Base-by-base conservation (phyloP, 2,888 invertebrate species). In the Leptopilina syphax region DNA sequence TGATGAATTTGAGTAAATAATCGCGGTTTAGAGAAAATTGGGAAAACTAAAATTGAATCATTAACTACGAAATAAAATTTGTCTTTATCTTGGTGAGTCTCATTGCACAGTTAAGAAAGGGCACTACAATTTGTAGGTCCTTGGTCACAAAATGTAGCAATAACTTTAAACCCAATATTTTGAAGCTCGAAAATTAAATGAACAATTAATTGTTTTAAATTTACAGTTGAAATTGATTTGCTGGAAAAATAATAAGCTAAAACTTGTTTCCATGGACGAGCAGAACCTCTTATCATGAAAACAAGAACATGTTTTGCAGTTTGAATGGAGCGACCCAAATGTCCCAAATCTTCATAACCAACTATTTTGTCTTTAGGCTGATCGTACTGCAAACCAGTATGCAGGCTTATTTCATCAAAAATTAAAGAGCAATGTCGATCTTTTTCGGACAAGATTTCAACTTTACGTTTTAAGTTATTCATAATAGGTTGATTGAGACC, bases 11-110 rank as follows among this genome's bases (percentile, higher is more conserved):
- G 34, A 34, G 34, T 34, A 34, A 34, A 34, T 4, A 34, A 34
- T 34, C 34, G 34, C 34, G 34, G 34, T 3, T 34, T 34, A 34
- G 34, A 34, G 34, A 34, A 34, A 34, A 18, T 18, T 0, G 18
- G 18, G 18, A 18, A 18, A 18, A 18, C 18, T 18, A 18, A 18
- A 18, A 2, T 34, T 34, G 34, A 3, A 34, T 12, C 77, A 44
- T 68, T 79, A 66, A 76, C 50, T 18, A 84, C 76, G 68, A 77
- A 85, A 5, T 83, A 83, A 50, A 68, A 50, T 8, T 79, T 77
- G 5, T 82, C 81, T 63, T 78, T 76, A 9, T 81, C 77, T 1
- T 83, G 12, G 13, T 76, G 57, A 6, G 34, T 76, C 18, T 76
- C 76, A 0, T 34, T 34, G 54, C 76, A 76, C 41, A 60, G 57